A percentile compares a stretch with the other conserved stretches of the same genome.
Evolutionary conservation across 2,113 vertebrate genomes (phyloP).

Genomic region (Microtus montanus): DNA sequence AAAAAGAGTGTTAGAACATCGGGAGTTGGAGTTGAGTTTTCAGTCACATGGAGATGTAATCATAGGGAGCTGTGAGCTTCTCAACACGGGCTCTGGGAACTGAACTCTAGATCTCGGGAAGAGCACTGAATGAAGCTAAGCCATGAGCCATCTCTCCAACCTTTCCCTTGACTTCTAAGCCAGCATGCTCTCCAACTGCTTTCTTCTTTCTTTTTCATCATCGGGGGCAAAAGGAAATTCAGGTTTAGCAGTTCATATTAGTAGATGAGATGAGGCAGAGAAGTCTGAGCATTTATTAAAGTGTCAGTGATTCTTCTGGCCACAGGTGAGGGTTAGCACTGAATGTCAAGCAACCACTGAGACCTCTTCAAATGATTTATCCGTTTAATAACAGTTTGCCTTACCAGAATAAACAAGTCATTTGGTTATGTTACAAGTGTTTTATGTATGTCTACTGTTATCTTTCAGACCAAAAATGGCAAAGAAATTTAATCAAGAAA

Average conservation of each 20-base stretch:
- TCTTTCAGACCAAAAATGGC: constrained; percentile 23
- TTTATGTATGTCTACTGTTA: not conserved
- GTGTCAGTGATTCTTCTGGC: not conserved
- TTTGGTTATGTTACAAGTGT: not conserved
- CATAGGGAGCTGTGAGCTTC: not conserved
- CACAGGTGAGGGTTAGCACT: constrained; percentile 10
- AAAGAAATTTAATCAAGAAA: not conserved
- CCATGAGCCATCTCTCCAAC: not conserved
- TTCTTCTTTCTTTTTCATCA: not conserved
- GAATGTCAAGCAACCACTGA: not conserved
- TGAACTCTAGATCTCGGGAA: not conserved
- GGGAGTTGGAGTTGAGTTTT: not conserved
- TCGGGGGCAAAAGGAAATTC: not conserved
- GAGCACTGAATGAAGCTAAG: not conserved
- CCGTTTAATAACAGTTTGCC: not conserved
- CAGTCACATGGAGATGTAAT: not conserved
- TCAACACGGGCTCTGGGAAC: not conserved
- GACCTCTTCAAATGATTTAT: not conserved
- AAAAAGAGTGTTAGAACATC: not conserved
- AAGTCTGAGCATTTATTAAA: constrained; percentile 29
- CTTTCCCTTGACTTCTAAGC: not conserved
- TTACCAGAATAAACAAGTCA: constrained; percentile 43
- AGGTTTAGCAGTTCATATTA: not conserved
- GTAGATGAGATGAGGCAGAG: not conserved
- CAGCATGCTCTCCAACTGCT: not conserved